These are phyloP conservation scores for Drosophila suzukii DNA, from an alignment of 1,140 invertebrate genomes.

Conservation along the genomic window DNA sequence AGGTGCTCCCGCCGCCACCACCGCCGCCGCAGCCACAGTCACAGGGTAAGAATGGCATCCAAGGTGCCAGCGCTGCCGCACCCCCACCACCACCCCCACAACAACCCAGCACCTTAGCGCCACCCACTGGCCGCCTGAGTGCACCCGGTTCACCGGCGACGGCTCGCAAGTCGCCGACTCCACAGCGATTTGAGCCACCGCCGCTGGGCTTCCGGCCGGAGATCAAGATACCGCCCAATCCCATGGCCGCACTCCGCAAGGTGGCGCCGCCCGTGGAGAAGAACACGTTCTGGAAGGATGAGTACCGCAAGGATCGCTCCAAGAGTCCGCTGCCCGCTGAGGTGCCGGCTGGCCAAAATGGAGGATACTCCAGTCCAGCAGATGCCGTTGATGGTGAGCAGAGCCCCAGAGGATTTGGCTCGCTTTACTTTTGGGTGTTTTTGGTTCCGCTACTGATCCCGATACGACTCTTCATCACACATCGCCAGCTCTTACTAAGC, in stretches of 20 bases:
- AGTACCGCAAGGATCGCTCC: constrained; percentile 80
- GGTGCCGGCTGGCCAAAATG: constrained; percentile 11
- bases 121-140: constrained; percentile 74
- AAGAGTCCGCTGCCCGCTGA: constrained; percentile 71
- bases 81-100: constrained; percentile 87
- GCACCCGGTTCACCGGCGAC: constrained; percentile 78
- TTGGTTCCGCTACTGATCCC: constrained; percentile 50
- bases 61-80: constrained; percentile 57
- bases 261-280: constrained; percentile 85
- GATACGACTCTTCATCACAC: constrained; percentile 45
- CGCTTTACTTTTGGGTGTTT: constrained; percentile 42
- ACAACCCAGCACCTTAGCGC: constrained; percentile 81
- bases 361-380: constrained; percentile 16
- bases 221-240: constrained; percentile 89
- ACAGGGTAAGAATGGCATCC: constrained; percentile 75
- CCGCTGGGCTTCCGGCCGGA: constrained; percentile 86
- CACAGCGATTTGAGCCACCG: constrained; percentile 83
- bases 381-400: constrained; percentile 81
- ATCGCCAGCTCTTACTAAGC: constrained; percentile 77
- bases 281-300: constrained; percentile 84
- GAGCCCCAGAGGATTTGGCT: constrained; percentile 43
- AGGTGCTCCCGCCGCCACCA: constrained; percentile 88
- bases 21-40: constrained; percentile 79
- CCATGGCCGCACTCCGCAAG: constrained; percentile 86
- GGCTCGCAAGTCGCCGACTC: constrained; percentile 84